Conservation (phyloP, 2,888 invertebrate genomes). For the Thalpophila matura region DNA sequence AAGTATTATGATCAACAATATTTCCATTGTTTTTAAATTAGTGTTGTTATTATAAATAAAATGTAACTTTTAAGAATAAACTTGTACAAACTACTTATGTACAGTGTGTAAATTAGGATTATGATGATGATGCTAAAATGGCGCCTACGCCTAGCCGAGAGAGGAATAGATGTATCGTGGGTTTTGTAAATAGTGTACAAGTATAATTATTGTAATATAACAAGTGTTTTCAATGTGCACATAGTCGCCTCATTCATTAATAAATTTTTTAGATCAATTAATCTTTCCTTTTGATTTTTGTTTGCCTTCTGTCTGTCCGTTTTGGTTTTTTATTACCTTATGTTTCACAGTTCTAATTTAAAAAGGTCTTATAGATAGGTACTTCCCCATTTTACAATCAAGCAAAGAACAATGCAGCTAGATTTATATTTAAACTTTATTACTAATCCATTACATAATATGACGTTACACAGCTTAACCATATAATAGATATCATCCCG, state of each 20-base stretch:
- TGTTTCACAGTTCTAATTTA: neutral
- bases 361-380: neutral
- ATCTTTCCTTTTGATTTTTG: slow-evolving; percentile 76
- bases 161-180: slow-evolving; percentile 70
- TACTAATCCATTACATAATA: too few species aligned
- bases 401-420: too few species aligned
- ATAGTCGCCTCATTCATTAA: slow-evolving; percentile 91
- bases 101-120: slow-evolving; percentile 80
- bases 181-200: slow-evolving; percentile 88
- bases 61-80: slow-evolving; percentile 77
- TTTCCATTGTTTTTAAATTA: slow-evolving; percentile 88
- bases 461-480: too few species aligned
- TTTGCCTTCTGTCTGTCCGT: slow-evolving; percentile 57
- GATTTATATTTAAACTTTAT: neutral
- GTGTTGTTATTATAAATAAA: slow-evolving; percentile 76
- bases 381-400: neutral
- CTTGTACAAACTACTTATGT: slow-evolving; percentile 89
- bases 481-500: neutral
- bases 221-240: slow-evolving; percentile 90
- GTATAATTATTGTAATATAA: slow-evolving; percentile 85
- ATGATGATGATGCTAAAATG: slow-evolving; percentile 63
- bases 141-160: slow-evolving; percentile 64
- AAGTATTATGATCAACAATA: slow-evolving; percentile 89
- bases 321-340: slow-evolving; percentile 56
- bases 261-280: slow-evolving; percentile 90